Conservation (phyloP, 1,140 invertebrate species). For the Venustaconcha ellipsiformis region DNA sequence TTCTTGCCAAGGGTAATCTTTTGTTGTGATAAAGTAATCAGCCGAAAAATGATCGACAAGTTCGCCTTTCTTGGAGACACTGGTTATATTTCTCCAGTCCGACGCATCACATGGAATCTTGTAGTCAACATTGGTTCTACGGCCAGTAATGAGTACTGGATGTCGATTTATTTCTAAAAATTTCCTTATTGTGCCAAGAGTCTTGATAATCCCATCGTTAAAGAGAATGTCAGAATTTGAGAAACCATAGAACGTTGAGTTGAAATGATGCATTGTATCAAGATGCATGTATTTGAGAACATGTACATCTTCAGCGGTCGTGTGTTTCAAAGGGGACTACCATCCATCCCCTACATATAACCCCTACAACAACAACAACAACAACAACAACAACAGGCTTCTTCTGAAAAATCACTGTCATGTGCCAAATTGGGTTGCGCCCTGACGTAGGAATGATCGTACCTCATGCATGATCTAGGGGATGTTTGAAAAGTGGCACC, state of each 20-base stretch:
- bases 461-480: too few relatives aligned
- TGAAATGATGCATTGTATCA: conserved; percentile 23
- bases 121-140: conserved; percentile 31
- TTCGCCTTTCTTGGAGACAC: not conserved
- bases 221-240: conserved; percentile 45
- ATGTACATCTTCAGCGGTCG: conserved; percentile 26
- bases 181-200: conserved; percentile 17
- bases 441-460: too few relatives aligned
- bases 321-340: conserved; percentile 5
- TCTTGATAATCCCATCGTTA: conserved; percentile 26
- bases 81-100: not conserved
- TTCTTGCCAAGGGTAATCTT: conserved; percentile 14
- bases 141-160: conserved; percentile 25
- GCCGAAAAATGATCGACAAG: conserved; percentile 10
- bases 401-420: too few relatives aligned
- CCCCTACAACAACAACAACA: too few relatives aligned
- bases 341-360: conserved; percentile 27
- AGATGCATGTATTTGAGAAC: conserved; percentile 41
- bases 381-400: too few relatives aligned
- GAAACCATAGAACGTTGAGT: conserved; percentile 36
- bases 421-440: too few relatives aligned
- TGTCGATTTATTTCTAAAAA: not conserved
- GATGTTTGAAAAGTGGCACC: too few relatives aligned
- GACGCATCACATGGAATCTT: conserved; percentile 21
- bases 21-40: conserved; percentile 20